Evolutionary conservation across 2,888 invertebrate genomes (phyloP), one percentile per base, ranked within the genome.

Genomic region (Mesodorylaimus sp.): DNA sequence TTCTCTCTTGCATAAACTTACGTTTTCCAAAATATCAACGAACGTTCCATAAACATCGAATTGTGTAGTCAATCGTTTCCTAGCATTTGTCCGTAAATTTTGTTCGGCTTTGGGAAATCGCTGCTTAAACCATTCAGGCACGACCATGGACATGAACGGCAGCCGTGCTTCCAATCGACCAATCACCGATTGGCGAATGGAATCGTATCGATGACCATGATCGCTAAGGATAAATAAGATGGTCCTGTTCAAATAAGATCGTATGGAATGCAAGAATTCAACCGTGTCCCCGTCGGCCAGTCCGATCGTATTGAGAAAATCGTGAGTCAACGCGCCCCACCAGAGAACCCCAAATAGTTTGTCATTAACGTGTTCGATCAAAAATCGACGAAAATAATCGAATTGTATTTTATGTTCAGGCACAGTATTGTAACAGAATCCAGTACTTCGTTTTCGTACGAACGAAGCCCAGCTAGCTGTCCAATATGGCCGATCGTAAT

Each of bases 91-190:
- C 19, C 52, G 47, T 28, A 70, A 53, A 50, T 61, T 65, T 24
- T 52, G n/a, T 5, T 49, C 28, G 16, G 65, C 38, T 26, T 60
- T 41, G 16, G 67, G 65, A 53, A 64, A 66, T 49, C 60, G 61
- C 25, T 55, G 42, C 24, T 49, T 54, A 36, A 69, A 59, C 52
- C 57, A 58, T 26, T 55, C 49, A 2, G 70, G 69, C 23, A 68
- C 56, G 21, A 61, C 59, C 5, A 69, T 53, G 32, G 62, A 61
- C 51, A 68, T 56, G 50, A 67, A 63, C 2, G 70, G 70, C 46
- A 69, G 59, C 26, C 70, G 55, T 28, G 68, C 68, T 54, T 70
- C 70, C 21, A 69, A 57, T 47, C 69, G 63, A 1, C 70, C 70
- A 16, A 69, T 59, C 49, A 63, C 66, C 3, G 68, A 66, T 46